Evolutionary conservation across 2,888 invertebrate species (phyloP).

Genomic region (Apodemia hepburni): DNA sequence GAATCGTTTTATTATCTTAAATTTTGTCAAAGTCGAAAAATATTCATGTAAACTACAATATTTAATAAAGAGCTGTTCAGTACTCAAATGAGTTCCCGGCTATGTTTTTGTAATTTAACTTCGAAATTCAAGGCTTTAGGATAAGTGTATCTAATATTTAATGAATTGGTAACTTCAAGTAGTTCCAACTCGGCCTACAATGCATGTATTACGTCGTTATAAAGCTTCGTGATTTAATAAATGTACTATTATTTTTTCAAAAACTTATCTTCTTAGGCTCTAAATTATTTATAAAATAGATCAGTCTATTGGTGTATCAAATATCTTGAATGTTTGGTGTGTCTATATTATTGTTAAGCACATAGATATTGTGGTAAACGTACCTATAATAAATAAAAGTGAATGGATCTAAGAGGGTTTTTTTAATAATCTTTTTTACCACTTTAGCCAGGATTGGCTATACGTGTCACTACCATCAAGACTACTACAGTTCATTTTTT

Average conservation of each 20-base stretch:
- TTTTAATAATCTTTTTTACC: neutral
- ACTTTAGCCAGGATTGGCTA: too few relatives aligned
- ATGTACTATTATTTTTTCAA: neutral
- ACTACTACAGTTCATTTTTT: too few relatives aligned
- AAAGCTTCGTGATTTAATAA: neutral
- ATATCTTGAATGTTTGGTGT: conserved; percentile 8
- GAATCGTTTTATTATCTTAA: too few relatives aligned
- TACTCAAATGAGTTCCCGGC: neutral
- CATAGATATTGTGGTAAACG: conserved; percentile 20
- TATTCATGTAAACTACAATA: neutral
- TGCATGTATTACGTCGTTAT: neutral
- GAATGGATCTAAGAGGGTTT: conserved; percentile 9
- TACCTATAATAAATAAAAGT: conserved; percentile 12
- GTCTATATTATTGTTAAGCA: conserved; percentile 19
- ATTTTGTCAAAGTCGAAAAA: too few relatives aligned
- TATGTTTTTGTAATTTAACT: neutral
- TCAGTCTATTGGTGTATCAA: conserved; percentile 12
- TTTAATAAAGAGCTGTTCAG: neutral
- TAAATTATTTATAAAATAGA: conserved; percentile 6
- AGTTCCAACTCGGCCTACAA: conserved; percentile 10
- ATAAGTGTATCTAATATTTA: neutral
- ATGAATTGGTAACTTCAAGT: conserved; percentile 1
- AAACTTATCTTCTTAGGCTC: neutral
- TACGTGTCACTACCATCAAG: too few relatives aligned
- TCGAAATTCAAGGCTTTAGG: neutral